Conservation (phyloP, 1,140 invertebrate genomes). For the Drosophila chauvacae region DNA sequence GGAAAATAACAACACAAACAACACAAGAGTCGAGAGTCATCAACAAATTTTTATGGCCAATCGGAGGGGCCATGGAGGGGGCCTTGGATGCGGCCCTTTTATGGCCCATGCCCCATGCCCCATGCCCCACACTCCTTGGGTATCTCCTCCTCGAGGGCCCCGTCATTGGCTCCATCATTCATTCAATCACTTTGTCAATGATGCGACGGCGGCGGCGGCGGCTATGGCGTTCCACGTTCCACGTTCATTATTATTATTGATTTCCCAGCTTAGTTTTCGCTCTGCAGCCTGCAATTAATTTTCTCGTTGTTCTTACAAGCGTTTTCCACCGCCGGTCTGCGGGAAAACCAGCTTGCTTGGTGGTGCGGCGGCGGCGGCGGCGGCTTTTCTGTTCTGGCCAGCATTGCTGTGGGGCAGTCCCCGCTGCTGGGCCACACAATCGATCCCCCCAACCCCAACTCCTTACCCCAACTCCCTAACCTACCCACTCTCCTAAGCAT, state of each 20-base stretch:
- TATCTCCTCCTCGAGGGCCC: background rate
- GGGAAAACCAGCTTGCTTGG: slow-evolving; percentile 45
- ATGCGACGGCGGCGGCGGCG: slow-evolving; percentile 38
- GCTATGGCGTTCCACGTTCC: slow-evolving; percentile 38
- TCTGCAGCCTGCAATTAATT: slow-evolving; percentile 76
- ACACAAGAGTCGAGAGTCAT: slow-evolving; percentile 54
- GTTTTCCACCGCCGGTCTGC: background rate
- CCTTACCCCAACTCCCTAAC: background rate
- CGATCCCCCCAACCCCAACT: slow-evolving; percentile 8
- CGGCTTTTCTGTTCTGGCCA: slow-evolving; percentile 41
- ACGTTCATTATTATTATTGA: slow-evolving; percentile 81
- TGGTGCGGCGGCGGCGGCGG: slow-evolving; percentile 3
- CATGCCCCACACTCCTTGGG: background rate
- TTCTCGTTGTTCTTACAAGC: slow-evolving; percentile 62
- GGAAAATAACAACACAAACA: slow-evolving; percentile 35
- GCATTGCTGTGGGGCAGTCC: slow-evolving; percentile 58
- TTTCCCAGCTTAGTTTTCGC: slow-evolving; percentile 77
- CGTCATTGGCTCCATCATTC: slow-evolving; percentile 60
- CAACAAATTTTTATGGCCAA: slow-evolving; percentile 76
- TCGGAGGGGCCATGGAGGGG: slow-evolving; percentile 41
- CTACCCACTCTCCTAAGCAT: background rate
- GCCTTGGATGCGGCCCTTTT: slow-evolving; percentile 36
- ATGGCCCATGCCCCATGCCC: slow-evolving; percentile 22
- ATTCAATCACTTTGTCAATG: slow-evolving; percentile 83
- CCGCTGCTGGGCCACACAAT: slow-evolving; percentile 13